A percentile compares a stretch with the other conserved stretches of the same genome.
phyloP scores from a whole-genome alignment of 2,113 vertebrate genomes.

The Callospermophilus lateralis region DNA sequence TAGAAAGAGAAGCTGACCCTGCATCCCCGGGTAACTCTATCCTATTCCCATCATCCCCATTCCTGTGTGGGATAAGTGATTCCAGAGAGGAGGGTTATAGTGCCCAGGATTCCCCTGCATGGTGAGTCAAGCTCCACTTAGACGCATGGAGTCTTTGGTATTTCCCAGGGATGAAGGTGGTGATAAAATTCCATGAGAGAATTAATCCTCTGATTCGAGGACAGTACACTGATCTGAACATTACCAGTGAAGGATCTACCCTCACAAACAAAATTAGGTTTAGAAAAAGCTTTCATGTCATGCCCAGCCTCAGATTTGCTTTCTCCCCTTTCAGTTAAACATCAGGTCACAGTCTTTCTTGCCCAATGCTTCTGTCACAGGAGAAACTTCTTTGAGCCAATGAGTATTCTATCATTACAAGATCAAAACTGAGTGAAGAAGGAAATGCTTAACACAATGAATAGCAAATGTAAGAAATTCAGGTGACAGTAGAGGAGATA shows the following conservation, averaged over 20 bases:
- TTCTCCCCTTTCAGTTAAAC: neutral
- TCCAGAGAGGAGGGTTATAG: neutral
- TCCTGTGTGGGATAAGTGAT: neutral
- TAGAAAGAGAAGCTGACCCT: neutral
- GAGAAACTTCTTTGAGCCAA: neutral
- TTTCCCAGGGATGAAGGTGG: neutral
- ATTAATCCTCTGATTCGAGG: neutral
- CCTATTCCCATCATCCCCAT: neutral
- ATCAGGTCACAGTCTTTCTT: neutral
- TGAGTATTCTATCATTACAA: constrained; percentile 32
- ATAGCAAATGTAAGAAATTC: constrained; percentile 21
- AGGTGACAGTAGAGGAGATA: neutral
- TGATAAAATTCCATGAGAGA: neutral
- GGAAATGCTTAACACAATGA: neutral
- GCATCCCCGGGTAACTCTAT: neutral
- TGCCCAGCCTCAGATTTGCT: neutral
- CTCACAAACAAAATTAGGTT: neutral
- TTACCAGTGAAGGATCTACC: neutral
- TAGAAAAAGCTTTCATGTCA: neutral
- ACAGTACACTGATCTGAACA: neutral
- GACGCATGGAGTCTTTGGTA: neutral
- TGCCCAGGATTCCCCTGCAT: neutral
- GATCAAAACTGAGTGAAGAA: neutral
- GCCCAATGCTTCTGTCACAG: neutral
- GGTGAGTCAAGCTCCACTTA: neutral